phyloP scores from a whole-genome alignment of 2,888 invertebrate species.

The Eupithecia exiguata region DNA sequence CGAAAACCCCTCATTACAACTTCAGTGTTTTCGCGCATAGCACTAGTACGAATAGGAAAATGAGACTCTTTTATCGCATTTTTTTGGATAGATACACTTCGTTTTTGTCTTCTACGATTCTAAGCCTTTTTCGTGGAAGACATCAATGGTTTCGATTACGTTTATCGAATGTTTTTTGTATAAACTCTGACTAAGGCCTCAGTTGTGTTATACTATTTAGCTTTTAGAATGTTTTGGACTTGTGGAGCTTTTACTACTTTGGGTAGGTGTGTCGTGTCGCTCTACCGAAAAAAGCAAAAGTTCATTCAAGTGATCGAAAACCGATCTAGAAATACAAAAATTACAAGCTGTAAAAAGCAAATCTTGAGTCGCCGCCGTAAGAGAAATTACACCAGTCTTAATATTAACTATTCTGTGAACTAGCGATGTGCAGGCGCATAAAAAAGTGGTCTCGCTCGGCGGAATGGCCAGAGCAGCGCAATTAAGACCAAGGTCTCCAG shows the following conservation, averaged over 20 bases:
- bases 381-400: slow-evolving; percentile 19
- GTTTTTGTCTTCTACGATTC: too few species aligned
- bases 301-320: background rate
- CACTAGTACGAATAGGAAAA: too few species aligned
- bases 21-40: too few species aligned
- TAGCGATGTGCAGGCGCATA: slow-evolving; percentile 83
- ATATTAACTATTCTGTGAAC: slow-evolving; percentile 60
- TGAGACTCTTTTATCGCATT: too few species aligned
- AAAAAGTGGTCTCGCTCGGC: slow-evolving; percentile 79
- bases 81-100: too few species aligned
- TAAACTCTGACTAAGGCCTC: too few species aligned
- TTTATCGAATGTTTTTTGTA: too few species aligned
- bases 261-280: background rate
- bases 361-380: background rate
- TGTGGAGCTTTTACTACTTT: background rate
- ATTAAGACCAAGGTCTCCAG: slow-evolving; percentile 84
- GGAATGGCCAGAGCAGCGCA: slow-evolving; percentile 82
- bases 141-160: too few species aligned
- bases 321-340: background rate
- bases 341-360: background rate
- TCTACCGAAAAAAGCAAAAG: background rate
- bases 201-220: background rate
- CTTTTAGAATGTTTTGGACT: background rate
- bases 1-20: too few species aligned
- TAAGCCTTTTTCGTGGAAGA: too few species aligned